Evolutionary conservation across 2,113 vertebrate genomes (phyloP).

Genomic region (Lepidothrix coronata): DNA sequence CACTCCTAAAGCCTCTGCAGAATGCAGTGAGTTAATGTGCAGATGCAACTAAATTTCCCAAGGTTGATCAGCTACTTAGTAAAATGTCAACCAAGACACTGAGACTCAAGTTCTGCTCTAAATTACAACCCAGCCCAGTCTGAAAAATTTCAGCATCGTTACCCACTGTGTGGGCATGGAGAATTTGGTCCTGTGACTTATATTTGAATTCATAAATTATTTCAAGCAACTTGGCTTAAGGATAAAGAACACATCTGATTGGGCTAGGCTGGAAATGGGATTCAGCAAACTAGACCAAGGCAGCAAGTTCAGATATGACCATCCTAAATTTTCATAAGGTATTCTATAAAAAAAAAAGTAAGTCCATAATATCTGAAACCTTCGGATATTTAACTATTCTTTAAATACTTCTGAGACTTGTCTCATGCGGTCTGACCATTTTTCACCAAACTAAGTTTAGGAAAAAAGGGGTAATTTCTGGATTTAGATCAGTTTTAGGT

Average conservation of each 20-base stretch:
- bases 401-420: not conserved
- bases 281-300: not conserved
- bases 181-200: not conserved
- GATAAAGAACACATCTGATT: not conserved
- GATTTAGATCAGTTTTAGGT: not conserved
- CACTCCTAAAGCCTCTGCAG: constrained; percentile 26
- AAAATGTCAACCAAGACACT: not conserved
- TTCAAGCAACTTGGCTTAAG: not conserved
- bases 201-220: not conserved
- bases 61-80: not conserved
- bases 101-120: not conserved
- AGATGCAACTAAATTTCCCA: not conserved
- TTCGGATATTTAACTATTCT: not conserved
- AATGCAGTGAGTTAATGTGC: not conserved
- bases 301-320: not conserved
- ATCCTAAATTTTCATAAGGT: not conserved
- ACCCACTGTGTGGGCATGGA: not conserved
- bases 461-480: not conserved
- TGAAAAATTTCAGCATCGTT: not conserved
- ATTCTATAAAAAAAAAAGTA: not conserved
- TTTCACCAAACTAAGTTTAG: not conserved
- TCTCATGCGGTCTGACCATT: not conserved
- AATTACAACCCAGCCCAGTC: not conserved
- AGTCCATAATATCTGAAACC: not conserved
- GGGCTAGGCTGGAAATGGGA: not conserved